These are phyloP conservation scores for Eilema griseolum DNA, from an alignment of 2,888 invertebrate species.

Conservation along the genomic window DNA sequence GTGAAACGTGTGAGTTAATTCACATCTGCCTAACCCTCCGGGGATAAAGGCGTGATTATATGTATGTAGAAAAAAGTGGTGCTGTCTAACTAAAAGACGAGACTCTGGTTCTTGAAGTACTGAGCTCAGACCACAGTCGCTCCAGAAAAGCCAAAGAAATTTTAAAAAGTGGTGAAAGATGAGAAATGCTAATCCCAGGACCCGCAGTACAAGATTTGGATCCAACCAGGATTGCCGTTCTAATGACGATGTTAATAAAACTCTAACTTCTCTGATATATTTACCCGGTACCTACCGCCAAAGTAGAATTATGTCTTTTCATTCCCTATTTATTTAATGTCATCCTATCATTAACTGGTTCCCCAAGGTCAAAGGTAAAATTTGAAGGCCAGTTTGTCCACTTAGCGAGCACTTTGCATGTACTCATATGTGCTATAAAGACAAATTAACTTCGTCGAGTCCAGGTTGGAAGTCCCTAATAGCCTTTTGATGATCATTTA, in stretches of 20 bases:
- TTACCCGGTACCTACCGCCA: not conserved
- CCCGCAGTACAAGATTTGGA: too few relatives aligned
- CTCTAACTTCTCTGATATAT: not conserved
- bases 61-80: too few relatives aligned
- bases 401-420: conserved; percentile 1
- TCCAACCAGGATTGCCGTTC: too few relatives aligned
- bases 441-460: not conserved
- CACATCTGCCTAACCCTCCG: too few relatives aligned
- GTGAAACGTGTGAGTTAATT: too few relatives aligned
- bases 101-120: too few relatives aligned
- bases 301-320: not conserved
- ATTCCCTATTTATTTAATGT: not conserved
- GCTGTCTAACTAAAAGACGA: too few relatives aligned
- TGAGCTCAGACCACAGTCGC: too few relatives aligned
- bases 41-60: too few relatives aligned
- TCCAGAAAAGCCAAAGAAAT: too few relatives aligned
- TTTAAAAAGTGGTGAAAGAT: too few relatives aligned
- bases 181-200: too few relatives aligned
- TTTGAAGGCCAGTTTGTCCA: not conserved
- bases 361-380: not conserved
- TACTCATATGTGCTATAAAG: conserved; percentile 4
- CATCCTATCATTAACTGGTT: not conserved
- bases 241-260: not conserved
- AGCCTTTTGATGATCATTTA: conserved; percentile 4
- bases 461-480: not conserved